Base-by-base conservation (phyloP, 2,888 invertebrate species). In the Pterostichus niger region DNA sequence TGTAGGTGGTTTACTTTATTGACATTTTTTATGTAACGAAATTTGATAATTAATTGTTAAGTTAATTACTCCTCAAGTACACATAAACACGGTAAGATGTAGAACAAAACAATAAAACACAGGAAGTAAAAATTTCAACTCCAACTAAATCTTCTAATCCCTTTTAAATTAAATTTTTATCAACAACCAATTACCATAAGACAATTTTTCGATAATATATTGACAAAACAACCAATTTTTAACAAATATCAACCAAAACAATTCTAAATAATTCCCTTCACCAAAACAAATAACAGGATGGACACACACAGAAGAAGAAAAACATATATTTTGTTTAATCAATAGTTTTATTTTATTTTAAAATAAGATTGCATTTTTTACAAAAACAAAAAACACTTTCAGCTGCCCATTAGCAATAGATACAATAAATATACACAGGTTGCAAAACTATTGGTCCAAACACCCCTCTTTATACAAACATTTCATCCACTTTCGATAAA, bases 381-480 rank as follows among this genome's bases (percentile, higher is more conserved):
- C 82, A 82, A 82, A 40, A 82, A 82, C 82, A 82, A 75, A 82
- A 79, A 82, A 82, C 81, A 82, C 82, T 75, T 71, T 82, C 82
- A 82, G 82, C 82, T 82, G 75, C 82, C 82, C 82, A 75, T 82
- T 82, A 82, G 82, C 82, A 82, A 75, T 79, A 82, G 82, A 82
- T 73, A 82, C 82, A 82, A 75, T 75, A 82, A 82, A 75, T 82
- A 82, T 82, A 82, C 82, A 82, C 75, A 82, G 56, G 59, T 82
- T 82, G 82, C 82, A 82, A 82, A 82, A 82, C 73, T 82, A 75
- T 82, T 82, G 82, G 82, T 82, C 82, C 82, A 82, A 82, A 82
- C 82, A 82, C 82, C 82, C 82, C 82, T 82, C 59, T 75, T 82
- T 82, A 79, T 82, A 82, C 75, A 82, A 75, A 59, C 73, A 82